Percentiles rank a stretch among this genome's conserved stretches.
phyloP scores from a whole-genome alignment of 2,113 vertebrate genomes.

The Dermatemys mawii region DNA sequence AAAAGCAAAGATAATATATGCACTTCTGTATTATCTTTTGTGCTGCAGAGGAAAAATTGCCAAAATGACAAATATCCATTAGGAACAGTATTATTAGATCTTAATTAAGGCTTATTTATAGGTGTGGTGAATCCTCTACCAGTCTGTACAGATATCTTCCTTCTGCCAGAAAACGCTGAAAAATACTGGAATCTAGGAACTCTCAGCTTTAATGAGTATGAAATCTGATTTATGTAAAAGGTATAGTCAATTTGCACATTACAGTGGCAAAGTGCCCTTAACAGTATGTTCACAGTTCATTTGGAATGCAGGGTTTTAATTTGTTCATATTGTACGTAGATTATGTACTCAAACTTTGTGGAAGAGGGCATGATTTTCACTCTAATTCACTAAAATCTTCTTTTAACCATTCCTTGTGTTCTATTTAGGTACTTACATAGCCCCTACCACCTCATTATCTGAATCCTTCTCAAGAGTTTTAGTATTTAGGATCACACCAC shows the following conservation, averaged over 20 bases:
- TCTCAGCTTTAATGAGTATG: slow-evolving; percentile 13
- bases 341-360: neutral
- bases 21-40: neutral
- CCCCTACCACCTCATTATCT: neutral
- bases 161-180: neutral
- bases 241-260: slow-evolving; percentile 37
- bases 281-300: slow-evolving; percentile 14
- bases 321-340: slow-evolving; percentile 43
- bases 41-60: neutral
- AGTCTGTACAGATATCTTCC: slow-evolving; percentile 34
- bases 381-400: neutral
- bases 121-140: slow-evolving; percentile 41
- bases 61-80: neutral
- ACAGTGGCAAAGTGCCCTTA: slow-evolving; percentile 1
- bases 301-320: slow-evolving; percentile 12
- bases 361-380: neutral
- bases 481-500: accelerated
- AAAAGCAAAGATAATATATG: neutral
- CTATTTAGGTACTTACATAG: neutral
- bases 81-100: neutral
- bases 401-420: neutral
- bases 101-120: slow-evolving; percentile 55
- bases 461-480: neutral
- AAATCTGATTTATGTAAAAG: slow-evolving; percentile 33
- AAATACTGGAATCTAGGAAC: slow-evolving; percentile 38